These are phyloP conservation scores for Eristalis arbustorum DNA, from an alignment of 2,888 invertebrate species.

Conservation along the genomic window DNA sequence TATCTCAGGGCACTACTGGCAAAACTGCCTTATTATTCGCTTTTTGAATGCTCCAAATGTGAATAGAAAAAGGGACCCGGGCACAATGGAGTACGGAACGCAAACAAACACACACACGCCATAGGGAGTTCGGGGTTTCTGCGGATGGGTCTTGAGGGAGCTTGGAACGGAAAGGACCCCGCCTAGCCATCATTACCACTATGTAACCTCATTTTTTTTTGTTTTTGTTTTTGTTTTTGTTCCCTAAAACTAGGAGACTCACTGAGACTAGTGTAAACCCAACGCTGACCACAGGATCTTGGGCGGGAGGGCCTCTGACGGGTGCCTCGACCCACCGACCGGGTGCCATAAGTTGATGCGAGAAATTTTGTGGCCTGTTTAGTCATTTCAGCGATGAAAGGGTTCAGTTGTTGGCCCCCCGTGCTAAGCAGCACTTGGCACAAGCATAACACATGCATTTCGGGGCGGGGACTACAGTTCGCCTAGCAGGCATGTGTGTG, in stretches of 20 bases:
- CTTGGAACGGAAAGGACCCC: neutral
- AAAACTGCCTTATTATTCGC: constrained; percentile 46
- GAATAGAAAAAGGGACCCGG: constrained; percentile 25
- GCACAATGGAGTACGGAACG: constrained; percentile 39
- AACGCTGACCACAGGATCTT: neutral
- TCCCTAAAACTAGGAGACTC: neutral
- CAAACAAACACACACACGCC: constrained; percentile 56
- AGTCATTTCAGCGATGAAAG: constrained; percentile 60
- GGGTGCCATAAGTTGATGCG: constrained; percentile 6
- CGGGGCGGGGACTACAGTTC: constrained; percentile 36
- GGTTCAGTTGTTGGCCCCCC: constrained; percentile 40
- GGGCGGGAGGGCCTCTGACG: neutral
- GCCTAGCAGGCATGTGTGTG: constrained; percentile 15
- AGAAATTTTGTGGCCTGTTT: constrained; percentile 53
- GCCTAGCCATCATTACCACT: constrained; percentile 14
- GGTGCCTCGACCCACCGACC: neutral
- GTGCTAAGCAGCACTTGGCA: constrained; percentile 25
- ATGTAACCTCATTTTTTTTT: constrained; percentile 5
- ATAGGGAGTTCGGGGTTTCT: constrained; percentile 58
- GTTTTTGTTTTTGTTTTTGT: no score
- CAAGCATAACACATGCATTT: constrained; percentile 45
- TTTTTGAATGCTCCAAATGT: constrained; percentile 31
- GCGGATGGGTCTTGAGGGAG: constrained; percentile 28
- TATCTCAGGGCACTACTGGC: constrained; percentile 16
- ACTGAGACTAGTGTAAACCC: neutral